A percentile compares a stretch with the other conserved stretches of the same genome.
phyloP scores from a whole-genome alignment of 2,888 invertebrate genomes.

The Pocota personata region DNA sequence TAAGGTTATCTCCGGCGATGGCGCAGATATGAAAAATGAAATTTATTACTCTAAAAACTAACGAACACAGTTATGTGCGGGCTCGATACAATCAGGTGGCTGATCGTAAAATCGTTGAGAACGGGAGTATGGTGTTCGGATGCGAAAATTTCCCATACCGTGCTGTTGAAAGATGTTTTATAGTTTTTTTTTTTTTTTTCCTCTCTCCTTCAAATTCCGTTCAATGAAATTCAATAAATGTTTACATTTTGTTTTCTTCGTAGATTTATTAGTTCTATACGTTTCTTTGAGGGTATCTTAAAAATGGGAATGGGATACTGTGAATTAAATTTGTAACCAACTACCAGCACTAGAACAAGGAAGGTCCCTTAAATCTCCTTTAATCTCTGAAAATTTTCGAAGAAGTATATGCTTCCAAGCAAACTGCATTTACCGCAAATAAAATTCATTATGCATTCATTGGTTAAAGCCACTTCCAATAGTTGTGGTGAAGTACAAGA shows the following conservation, averaged over 20 bases:
- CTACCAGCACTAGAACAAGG: too few species aligned
- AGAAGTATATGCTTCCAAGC: neutral
- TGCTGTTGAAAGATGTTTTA: slow-evolving; percentile 10
- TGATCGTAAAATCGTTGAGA: slow-evolving; percentile 23
- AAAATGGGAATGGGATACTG: neutral
- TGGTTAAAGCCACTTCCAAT: slow-evolving; percentile 41
- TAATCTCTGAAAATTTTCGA: neutral
- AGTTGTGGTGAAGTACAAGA: slow-evolving; percentile 39
- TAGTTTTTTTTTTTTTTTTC: slow-evolving; percentile 2
- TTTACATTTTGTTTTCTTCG: neutral
- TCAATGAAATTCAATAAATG: slow-evolving; percentile 3
- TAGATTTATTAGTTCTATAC: slow-evolving; percentile 21
- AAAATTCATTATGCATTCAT: slow-evolving; percentile 71
- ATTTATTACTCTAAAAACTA: slow-evolving; percentile 46
- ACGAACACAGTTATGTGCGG: slow-evolving; percentile 57
- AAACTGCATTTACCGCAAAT: slow-evolving; percentile 55
- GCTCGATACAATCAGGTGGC: slow-evolving; percentile 44
- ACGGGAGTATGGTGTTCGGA: slow-evolving; percentile 2
- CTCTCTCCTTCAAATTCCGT: slow-evolving; percentile 34
- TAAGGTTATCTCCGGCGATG: slow-evolving; percentile 56
- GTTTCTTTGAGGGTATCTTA: too few species aligned
- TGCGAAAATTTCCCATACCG: slow-evolving; percentile 23
- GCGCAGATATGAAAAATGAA: slow-evolving; percentile 68
- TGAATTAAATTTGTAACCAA: neutral
- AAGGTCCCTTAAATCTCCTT: too few species aligned